A percentile compares a stretch with the other conserved stretches of the same genome.
These are phyloP conservation scores for Xestobium rufovillosum DNA, from an alignment of 2,888 invertebrate species.

Conservation along the genomic window DNA sequence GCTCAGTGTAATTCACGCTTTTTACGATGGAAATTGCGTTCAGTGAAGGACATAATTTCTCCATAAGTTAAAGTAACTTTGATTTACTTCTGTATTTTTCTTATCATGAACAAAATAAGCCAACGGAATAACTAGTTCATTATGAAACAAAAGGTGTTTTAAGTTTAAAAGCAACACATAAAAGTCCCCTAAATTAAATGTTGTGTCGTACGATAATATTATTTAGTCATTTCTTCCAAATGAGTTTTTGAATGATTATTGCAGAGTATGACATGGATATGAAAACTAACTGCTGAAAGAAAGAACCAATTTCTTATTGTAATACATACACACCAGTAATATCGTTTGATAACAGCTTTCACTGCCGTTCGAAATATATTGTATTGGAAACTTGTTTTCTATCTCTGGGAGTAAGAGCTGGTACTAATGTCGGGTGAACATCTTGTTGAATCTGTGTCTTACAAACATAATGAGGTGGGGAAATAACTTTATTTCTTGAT, in stretches of 20 bases:
- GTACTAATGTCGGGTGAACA: not conserved
- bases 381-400: constrained; percentile 8
- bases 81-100: constrained; percentile 10
- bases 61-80: constrained; percentile 10
- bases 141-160: constrained; percentile 7
- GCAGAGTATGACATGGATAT: constrained; percentile 5
- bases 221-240: too few relatives aligned
- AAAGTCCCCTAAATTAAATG: constrained; percentile 14
- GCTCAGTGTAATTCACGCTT: too few relatives aligned
- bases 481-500: not conserved
- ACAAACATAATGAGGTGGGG: not conserved
- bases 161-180: constrained; percentile 10
- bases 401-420: constrained; percentile 1
- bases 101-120: constrained; percentile 10
- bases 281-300: constrained; percentile 6
- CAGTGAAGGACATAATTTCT: constrained; percentile 7
- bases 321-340: constrained; percentile 9
- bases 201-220: constrained; percentile 11
- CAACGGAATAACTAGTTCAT: constrained; percentile 10
- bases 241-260: too few relatives aligned
- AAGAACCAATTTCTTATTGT: constrained; percentile 4
- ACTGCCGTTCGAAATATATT: constrained; percentile 5
- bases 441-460: not conserved
- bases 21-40: constrained; percentile 6
- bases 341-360: constrained; percentile 11